phyloP scores from a whole-genome alignment of 1,140 invertebrate species.

The Aporrectodea caliginosa region DNA sequence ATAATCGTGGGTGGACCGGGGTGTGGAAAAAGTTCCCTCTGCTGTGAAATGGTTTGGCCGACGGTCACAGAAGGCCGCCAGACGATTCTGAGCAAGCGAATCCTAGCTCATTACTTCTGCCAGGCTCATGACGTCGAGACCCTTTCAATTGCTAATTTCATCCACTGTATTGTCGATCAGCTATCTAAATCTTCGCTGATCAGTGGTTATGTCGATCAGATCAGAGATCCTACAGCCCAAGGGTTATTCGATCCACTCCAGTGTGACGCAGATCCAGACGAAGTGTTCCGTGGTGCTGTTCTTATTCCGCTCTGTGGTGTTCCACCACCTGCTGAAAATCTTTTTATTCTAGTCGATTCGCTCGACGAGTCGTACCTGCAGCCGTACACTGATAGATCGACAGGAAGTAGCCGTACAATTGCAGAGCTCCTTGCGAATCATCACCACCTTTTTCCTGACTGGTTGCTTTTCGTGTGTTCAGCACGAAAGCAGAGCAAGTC shows the following conservation, averaged over 20 bases:
- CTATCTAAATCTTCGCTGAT: constrained; percentile 60
- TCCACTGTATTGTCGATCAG: constrained; percentile 77
- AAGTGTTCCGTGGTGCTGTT: constrained; percentile 81
- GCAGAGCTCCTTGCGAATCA: constrained; percentile 79
- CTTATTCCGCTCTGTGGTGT: constrained; percentile 68
- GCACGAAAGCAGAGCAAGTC: constrained; percentile 74
- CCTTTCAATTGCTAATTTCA: constrained; percentile 76
- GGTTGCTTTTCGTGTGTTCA: constrained; percentile 85
- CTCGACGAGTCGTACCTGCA: constrained; percentile 71
- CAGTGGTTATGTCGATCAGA: constrained; percentile 63
- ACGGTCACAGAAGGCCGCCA: constrained; percentile 54
- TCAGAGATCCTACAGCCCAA: constrained; percentile 38
- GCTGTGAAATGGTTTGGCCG: constrained; percentile 78
- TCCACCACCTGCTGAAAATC: constrained; percentile 73
- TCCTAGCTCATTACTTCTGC: constrained; percentile 52
- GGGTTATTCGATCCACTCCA: constrained; percentile 37
- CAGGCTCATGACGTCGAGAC: constrained; percentile 60
- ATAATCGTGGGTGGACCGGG: constrained; percentile 81
- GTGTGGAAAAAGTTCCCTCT: constrained; percentile 73
- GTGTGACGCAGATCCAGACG: constrained; percentile 68
- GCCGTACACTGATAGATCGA: constrained; percentile 36
- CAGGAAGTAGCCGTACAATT: constrained; percentile 62
- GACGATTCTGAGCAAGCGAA: constrained; percentile 40
- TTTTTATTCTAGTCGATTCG: constrained; percentile 82
- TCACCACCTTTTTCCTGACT: constrained; percentile 86